Evolutionary conservation across 2,888 invertebrate species (phyloP).

Genomic region (Sceliomorpha sp.): DNA sequence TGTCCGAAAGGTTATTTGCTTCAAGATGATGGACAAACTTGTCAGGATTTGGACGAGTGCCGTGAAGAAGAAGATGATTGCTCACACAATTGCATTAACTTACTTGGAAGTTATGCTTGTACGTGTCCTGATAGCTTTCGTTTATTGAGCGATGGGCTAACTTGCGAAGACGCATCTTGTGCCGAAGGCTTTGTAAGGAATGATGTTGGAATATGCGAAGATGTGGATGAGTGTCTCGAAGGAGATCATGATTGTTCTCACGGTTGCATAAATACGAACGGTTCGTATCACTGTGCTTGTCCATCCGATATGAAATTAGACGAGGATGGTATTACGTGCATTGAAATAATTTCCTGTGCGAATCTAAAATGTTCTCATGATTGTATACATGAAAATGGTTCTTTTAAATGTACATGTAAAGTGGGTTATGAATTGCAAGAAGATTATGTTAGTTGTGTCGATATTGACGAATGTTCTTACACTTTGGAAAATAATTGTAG

Average conservation of each 20-base stretch:
- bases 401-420: conserved; percentile 78
- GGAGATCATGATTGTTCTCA: conserved; percentile 82
- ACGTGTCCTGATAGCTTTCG: conserved; percentile 64
- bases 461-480: conserved; percentile 76
- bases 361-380: conserved; percentile 71
- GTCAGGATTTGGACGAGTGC: conserved; percentile 78
- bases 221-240: conserved; percentile 77
- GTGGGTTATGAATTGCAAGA: conserved; percentile 80
- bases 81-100: conserved; percentile 68
- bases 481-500: conserved; percentile 63
- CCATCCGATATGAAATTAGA: conserved; percentile 82
- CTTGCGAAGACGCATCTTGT: conserved; percentile 70
- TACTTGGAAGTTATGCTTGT: conserved; percentile 76
- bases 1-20: conserved; percentile 81
- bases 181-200: conserved; percentile 66
- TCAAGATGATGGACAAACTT: conserved; percentile 77
- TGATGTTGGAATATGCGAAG: conserved; percentile 68
- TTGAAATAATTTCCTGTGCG: conserved; percentile 54
- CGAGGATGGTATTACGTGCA: conserved; percentile 72
- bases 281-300: conserved; percentile 83
- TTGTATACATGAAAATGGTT: conserved; percentile 68
- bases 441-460: conserved; percentile 70
- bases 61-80: conserved; percentile 79
- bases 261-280: conserved; percentile 81
- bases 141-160: conserved; percentile 76